Evolutionary conservation across 2,888 invertebrate genomes (phyloP).

Genomic region (Folsomia manolachei): DNA sequence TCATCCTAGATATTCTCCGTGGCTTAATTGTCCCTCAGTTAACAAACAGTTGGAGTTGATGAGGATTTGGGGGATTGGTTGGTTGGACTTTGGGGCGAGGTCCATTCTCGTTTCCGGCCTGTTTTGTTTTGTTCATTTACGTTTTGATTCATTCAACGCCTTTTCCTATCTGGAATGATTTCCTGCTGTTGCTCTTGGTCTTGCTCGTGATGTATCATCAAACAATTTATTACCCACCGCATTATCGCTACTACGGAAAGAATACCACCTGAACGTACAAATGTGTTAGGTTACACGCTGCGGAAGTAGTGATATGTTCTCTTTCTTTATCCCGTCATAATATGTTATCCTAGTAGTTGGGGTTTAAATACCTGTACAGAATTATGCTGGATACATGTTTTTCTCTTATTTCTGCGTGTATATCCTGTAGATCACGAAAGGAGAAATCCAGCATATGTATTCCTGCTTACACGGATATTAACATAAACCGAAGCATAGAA

Average conservation of each 20-base stretch:
- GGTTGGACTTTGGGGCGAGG: constrained; percentile 10
- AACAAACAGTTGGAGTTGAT: constrained; percentile 3
- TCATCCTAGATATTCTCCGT: too few relatives aligned
- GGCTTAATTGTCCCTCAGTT: neutral
- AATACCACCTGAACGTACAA: too few relatives aligned
- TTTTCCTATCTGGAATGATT: constrained; percentile 23
- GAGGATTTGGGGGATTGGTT: neutral
- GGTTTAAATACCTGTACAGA: too few relatives aligned
- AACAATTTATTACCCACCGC: constrained; percentile 13
- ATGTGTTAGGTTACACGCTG: too few relatives aligned
- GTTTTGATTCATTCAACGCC: constrained; percentile 12
- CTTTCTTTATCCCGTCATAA: too few relatives aligned
- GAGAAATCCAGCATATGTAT: too few relatives aligned
- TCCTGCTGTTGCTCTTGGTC: too few relatives aligned
- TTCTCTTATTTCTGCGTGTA: too few relatives aligned
- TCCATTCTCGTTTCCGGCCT: constrained; percentile 18
- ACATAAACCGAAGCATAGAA: neutral
- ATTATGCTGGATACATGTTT: too few relatives aligned
- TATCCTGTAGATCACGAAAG: neutral
- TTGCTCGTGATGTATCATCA: constrained; percentile 9
- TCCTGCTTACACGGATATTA: neutral
- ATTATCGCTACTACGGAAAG: neutral
- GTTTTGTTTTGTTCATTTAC: constrained; percentile 2
- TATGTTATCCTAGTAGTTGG: too few relatives aligned
- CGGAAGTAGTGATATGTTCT: too few relatives aligned